A percentile compares a stretch with the other conserved stretches of the same genome.
These are phyloP conservation scores for Drosophila ironensis DNA, from an alignment of 1,140 invertebrate genomes.

Conservation along the genomic window DNA sequence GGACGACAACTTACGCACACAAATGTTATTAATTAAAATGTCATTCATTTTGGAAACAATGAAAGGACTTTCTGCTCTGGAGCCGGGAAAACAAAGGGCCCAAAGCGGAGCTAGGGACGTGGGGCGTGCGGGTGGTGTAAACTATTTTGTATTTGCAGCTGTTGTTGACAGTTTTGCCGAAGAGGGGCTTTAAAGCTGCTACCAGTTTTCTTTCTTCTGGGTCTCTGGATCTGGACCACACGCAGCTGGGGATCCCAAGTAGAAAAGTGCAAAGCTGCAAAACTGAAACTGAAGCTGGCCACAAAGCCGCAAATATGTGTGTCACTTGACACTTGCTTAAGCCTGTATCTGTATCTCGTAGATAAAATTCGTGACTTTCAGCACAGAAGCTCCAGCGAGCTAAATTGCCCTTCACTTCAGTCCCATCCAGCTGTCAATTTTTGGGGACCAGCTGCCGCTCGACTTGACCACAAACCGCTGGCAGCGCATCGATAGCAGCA, in stretches of 20 bases:
- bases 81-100: background rate
- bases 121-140: background rate
- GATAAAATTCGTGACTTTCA: constrained; percentile 48
- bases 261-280: constrained; percentile 10
- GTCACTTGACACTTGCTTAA: constrained; percentile 73
- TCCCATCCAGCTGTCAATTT: constrained; percentile 66
- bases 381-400: constrained; percentile 31
- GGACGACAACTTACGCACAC: constrained; percentile 47
- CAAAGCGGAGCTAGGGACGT: no score
- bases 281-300: constrained; percentile 38
- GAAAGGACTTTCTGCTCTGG: constrained; percentile 44
- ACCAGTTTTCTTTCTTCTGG: constrained; percentile 9
- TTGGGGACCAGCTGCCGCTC: constrained; percentile 8
- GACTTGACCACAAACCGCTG: constrained; percentile 55
- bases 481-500: constrained; percentile 37
- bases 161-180: constrained; percentile 62
- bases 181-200: constrained; percentile 26
- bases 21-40: constrained; percentile 82
- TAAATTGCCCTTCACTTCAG: constrained; percentile 71
- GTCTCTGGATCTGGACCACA: constrained; percentile 38
- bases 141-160: constrained; percentile 51
- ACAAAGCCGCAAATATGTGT: constrained; percentile 76
- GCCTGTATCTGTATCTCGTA: constrained; percentile 39
- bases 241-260: constrained; percentile 43
- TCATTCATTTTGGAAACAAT: constrained; percentile 67